phyloP scores from a whole-genome alignment of 2,888 invertebrate species.

The Didymodactylos carnosus region DNA sequence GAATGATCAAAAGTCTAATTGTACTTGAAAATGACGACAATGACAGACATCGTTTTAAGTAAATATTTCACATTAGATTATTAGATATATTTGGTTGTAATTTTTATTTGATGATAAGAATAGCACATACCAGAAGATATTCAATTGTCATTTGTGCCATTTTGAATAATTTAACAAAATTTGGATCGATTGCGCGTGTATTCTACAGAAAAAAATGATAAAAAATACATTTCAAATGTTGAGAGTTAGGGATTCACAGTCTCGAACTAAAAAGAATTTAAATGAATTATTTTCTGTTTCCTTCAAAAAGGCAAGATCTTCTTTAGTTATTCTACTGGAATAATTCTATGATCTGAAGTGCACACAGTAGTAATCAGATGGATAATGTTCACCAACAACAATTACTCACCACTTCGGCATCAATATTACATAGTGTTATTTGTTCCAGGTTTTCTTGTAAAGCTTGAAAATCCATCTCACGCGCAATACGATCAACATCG shows the following conservation, averaged over 20 bases:
- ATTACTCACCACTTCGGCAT: constrained; percentile 40
- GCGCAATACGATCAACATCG: constrained; percentile 50
- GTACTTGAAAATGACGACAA: too few relatives aligned
- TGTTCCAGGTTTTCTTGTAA: constrained; percentile 53
- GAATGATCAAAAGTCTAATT: not conserved
- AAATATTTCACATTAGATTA: too few relatives aligned
- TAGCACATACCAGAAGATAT: constrained; percentile 43
- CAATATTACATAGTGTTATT: constrained; percentile 48
- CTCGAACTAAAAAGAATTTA: too few relatives aligned
- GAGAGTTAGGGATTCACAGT: not conserved
- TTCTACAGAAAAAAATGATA: constrained; percentile 23
- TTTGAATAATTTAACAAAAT: constrained; percentile 56
- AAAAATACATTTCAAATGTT: not conserved
- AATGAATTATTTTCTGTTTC: too few relatives aligned
- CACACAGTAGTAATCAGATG: too few relatives aligned
- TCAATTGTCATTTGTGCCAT: constrained; percentile 57
- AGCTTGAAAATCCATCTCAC: constrained; percentile 49
- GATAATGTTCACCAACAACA: too few relatives aligned
- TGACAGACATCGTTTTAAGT: too few relatives aligned
- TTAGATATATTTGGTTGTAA: too few relatives aligned
- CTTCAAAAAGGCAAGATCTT: too few relatives aligned
- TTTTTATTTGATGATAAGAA: too few relatives aligned
- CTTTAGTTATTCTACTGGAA: too few relatives aligned
- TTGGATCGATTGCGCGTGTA: constrained; percentile 34
- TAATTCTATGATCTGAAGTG: too few relatives aligned